phyloP scores from a whole-genome alignment of 2,797 vertebrate genomes.

The Chlorospingus flavigularis region DNA sequence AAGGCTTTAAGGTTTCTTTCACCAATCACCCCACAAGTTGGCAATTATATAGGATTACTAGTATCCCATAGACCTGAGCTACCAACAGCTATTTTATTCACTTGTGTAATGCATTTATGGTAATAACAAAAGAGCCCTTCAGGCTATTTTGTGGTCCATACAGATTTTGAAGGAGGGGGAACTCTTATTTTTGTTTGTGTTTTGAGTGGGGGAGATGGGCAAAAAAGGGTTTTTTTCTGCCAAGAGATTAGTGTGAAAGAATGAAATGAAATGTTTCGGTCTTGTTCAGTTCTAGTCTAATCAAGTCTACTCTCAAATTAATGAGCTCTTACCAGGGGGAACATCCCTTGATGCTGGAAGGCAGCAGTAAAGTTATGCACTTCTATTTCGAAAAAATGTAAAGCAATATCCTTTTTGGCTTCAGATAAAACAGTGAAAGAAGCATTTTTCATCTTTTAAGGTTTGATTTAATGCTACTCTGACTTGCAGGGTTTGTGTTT shows the following conservation, averaged over 20 bases:
- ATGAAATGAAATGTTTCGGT: conserved; percentile 58
- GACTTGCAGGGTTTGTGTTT: conserved; percentile 47
- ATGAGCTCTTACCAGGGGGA: conserved; percentile 56
- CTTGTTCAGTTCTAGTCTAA: conserved; percentile 68
- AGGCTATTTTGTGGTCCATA: conserved; percentile 59
- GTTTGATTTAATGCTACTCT: conserved; percentile 70
- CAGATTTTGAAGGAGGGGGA: conserved; percentile 17
- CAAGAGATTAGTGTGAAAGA: conserved; percentile 63
- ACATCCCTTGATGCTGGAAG: conserved; percentile 58
- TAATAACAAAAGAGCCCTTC: conserved; percentile 55
- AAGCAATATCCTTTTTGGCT: conserved; percentile 76
- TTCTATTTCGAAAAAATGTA: conserved; percentile 70
- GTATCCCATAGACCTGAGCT: conserved; percentile 56
- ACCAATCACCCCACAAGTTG: conserved; percentile 47
- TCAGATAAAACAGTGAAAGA: conserved; percentile 68
- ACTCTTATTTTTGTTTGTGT: conserved; percentile 54
- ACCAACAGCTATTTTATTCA: conserved; percentile 58
- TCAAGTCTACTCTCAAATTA: conserved; percentile 72
- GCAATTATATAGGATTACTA: conserved; percentile 73
- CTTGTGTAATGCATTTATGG: conserved; percentile 20
- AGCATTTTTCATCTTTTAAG: conserved; percentile 69
- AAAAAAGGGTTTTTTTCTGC: conserved; percentile 7
- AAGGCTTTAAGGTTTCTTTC: conserved; percentile 61
- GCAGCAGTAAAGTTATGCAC: conserved; percentile 65
- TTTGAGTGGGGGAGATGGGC: conserved; percentile 1